phyloP scores from a whole-genome alignment of 2,797 vertebrate genomes.

The Anguilla obscura region DNA sequence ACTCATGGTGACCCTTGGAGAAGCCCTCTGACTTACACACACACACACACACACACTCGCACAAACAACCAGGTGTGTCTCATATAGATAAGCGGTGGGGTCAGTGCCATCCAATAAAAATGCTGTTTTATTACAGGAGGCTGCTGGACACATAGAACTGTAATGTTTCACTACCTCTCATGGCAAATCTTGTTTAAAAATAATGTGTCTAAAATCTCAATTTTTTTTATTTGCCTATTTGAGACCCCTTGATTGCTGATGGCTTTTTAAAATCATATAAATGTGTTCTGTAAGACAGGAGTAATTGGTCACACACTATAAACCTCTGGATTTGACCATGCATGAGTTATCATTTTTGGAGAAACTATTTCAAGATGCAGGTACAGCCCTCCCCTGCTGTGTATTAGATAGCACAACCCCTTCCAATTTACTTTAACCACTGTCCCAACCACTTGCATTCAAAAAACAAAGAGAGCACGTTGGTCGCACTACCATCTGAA shows the following conservation, averaged over 20 bases:
- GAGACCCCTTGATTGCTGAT: background rate
- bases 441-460: background rate
- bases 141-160: background rate
- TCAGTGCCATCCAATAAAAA: background rate
- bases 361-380: background rate
- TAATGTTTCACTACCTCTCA: background rate
- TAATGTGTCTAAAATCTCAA: background rate
- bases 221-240: background rate
- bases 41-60: background rate
- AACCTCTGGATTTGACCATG: background rate
- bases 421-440: background rate
- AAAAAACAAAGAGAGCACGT: background rate
- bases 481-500: background rate
- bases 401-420: background rate
- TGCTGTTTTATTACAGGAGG: background rate
- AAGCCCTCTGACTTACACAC: background rate
- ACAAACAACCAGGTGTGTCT: background rate
- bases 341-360: background rate
- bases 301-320: background rate
- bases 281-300: background rate
- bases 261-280: background rate
- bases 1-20: slow-evolving; percentile 8
- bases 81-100: background rate
- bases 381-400: background rate
- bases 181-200: background rate